These are phyloP conservation scores for Acronicta aceris DNA, from an alignment of 2,888 invertebrate species.

Conservation along the genomic window DNA sequence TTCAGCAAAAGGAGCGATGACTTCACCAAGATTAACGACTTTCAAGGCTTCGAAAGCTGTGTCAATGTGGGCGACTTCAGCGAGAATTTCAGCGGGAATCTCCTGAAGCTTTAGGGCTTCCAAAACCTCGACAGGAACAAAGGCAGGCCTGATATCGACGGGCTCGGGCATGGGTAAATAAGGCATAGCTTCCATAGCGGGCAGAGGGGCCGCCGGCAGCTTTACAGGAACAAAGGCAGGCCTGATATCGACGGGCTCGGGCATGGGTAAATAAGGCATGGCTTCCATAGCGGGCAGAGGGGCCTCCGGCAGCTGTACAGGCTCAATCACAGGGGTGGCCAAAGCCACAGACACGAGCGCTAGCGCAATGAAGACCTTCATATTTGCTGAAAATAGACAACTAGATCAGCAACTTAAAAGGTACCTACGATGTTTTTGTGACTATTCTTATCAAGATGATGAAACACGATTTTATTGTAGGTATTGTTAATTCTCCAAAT, in stretches of 20 bases:
- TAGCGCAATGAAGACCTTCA: slow-evolving; percentile 75
- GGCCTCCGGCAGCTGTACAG: slow-evolving; percentile 45
- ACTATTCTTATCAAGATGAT: slow-evolving; percentile 1
- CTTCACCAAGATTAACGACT: not conserved
- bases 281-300: slow-evolving; percentile 39
- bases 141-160: slow-evolving; percentile 45
- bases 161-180: slow-evolving; percentile 26
- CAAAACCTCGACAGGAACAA: slow-evolving; percentile 53
- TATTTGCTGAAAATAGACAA: slow-evolving; percentile 66
- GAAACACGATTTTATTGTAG: slow-evolving; percentile 2
- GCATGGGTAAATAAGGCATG: slow-evolving; percentile 7
- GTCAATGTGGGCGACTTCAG: slow-evolving; percentile 17
- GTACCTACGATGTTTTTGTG: not conserved
- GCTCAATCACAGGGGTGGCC: slow-evolving; percentile 57
- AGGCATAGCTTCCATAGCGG: slow-evolving; percentile 30
- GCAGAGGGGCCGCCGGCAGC: slow-evolving; percentile 42
- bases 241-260: slow-evolving; percentile 42
- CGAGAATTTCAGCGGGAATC: slow-evolving; percentile 16
- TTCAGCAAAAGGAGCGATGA: not conserved
- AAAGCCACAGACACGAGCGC: slow-evolving; percentile 70
- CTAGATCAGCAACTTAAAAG: not conserved
- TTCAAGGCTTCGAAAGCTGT: slow-evolving; percentile 21
- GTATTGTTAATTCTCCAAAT: slow-evolving; percentile 16
- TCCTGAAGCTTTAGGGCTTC: slow-evolving; percentile 30
- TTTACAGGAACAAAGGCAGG: slow-evolving; percentile 47